A percentile compares a stretch with the other conserved stretches of the same genome.
Conservation (phyloP, 1,140 invertebrate genomes). For the Condylostylus longicornis region DNA sequence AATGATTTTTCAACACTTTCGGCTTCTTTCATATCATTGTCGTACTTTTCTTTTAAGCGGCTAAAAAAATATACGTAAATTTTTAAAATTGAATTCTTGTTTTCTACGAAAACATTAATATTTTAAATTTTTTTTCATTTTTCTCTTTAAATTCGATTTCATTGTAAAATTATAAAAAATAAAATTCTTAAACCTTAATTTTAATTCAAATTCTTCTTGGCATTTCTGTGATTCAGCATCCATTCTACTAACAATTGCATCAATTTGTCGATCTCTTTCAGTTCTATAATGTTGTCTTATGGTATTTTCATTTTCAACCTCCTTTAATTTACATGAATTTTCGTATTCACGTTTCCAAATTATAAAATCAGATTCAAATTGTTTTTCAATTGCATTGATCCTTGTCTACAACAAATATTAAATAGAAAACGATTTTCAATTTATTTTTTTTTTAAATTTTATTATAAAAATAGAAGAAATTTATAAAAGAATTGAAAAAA, state of each 20-base stretch:
- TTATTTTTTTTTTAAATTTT: too few species aligned
- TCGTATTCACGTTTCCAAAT: conserved; percentile 42
- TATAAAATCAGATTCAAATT: conserved; percentile 36
- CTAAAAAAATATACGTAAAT: conserved; percentile 28
- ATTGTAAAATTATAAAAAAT: too few species aligned
- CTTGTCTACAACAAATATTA: conserved; percentile 19
- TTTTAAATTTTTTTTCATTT: neutral
- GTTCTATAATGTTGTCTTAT: conserved; percentile 42
- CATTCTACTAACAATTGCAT: conserved; percentile 44
- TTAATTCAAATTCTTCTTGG: conserved; percentile 39
- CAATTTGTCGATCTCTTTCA: conserved; percentile 50
- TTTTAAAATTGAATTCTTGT: neutral
- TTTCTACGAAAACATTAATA: neutral
- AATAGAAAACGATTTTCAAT: too few species aligned
- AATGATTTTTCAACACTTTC: conserved; percentile 40
- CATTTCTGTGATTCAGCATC: conserved; percentile 41
- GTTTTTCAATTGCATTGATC: conserved; percentile 38
- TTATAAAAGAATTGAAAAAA: too few species aligned
- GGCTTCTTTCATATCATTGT: conserved; percentile 47
- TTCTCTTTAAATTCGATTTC: too few species aligned
- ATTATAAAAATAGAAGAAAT: too few species aligned
- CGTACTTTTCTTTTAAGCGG: conserved; percentile 56
- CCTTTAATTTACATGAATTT: conserved; percentile 36
- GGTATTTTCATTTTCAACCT: conserved; percentile 40
- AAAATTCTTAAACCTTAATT: conserved; percentile 37